Evolutionary conservation across 2,888 invertebrate genomes (phyloP), one percentile per base, ranked within the genome.

Genomic region (Endotricha flammealis): DNA sequence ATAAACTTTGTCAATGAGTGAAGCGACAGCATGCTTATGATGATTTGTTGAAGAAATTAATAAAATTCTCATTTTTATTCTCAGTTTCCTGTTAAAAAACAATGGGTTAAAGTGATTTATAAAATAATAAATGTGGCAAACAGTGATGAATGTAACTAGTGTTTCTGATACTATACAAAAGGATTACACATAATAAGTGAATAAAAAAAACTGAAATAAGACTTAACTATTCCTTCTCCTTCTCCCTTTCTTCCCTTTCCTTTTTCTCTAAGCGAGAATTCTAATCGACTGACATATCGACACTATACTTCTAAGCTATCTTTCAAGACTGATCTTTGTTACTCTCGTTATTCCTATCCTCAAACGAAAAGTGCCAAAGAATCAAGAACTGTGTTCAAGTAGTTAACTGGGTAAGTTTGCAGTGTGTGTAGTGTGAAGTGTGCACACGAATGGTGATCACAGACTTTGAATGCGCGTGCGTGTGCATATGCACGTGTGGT

Each of bases 221-320:
- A 13, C 20, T n/a, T n/a, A 27, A 10, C 20, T 13, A 43, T 27
- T 38, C 30, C 33, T 38, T 36, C 41, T 38, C 25, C 36, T 36
- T 17, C 27, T 29, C 29, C 33, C 25, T 34, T 33, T 47, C 47
- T 53, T 50, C 39, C 46, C 35, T 43, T 49, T 12, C 17, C 25
- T 31, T 11, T 29, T 29, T 33, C 25, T 38, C 35, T 37, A 38
- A 35, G 24, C n/a, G 8, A 30, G 12, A 28, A 38, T 38, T 30
- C 24, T 41, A 33, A 35, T 61, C 58, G 65, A 70, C 71, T 73
- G 65, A 78, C 82, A 81, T 80, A 81, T 82, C 80, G 66, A 60
- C 64, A 68, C 44, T 50, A 48, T 63, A 60, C 60, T 68, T 62
- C 52, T 67, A 68, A 66, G 64, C 62, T 65, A 67, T 67, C 63